These are phyloP conservation scores for Apoderus coryli DNA, from an alignment of 2,888 invertebrate species.

Conservation along the genomic window DNA sequence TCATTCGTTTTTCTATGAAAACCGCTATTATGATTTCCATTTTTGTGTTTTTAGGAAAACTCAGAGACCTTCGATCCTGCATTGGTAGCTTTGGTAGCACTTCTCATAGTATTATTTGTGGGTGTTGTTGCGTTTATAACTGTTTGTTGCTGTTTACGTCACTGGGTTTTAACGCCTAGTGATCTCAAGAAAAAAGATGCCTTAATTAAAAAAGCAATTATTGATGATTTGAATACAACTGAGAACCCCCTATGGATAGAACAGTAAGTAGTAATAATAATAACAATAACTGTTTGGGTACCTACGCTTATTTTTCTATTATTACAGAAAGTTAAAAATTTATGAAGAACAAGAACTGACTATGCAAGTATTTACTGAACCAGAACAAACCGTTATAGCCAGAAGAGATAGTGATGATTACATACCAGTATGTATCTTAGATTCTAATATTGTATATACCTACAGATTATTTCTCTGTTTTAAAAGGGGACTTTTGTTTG, in stretches of 20 bases:
- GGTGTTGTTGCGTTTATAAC: conserved; percentile 77
- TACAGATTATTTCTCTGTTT: too few relatives aligned
- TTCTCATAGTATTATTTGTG: conserved; percentile 71
- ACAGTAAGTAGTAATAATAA: conserved; percentile 46
- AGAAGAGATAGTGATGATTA: conserved; percentile 37
- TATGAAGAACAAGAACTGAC: conserved; percentile 88
- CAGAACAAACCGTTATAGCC: conserved; percentile 37
- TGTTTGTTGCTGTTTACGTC: conserved; percentile 75
- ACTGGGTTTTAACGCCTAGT: conserved; percentile 75
- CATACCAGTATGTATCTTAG: conserved; percentile 29
- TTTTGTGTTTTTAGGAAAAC: conserved; percentile 37
- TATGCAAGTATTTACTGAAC: conserved; percentile 81
- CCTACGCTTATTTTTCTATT: conserved; percentile 9
- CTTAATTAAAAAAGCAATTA: conserved; percentile 65
- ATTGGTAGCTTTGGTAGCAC: conserved; percentile 69
- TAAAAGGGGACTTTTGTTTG: too few relatives aligned
- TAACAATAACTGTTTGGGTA: too few relatives aligned
- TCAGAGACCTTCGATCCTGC: conserved; percentile 76
- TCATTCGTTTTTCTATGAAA: too few relatives aligned
- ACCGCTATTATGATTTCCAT: too few relatives aligned
- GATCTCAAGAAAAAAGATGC: conserved; percentile 72
- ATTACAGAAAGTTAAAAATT: conserved; percentile 59
- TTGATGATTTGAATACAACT: conserved; percentile 76
- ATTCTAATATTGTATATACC: too few relatives aligned
- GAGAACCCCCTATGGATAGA: conserved; percentile 90